These are phyloP conservation scores for Pagetopsis macropterus DNA, from an alignment of 2,797 vertebrate genomes.

Conservation along the genomic window DNA sequence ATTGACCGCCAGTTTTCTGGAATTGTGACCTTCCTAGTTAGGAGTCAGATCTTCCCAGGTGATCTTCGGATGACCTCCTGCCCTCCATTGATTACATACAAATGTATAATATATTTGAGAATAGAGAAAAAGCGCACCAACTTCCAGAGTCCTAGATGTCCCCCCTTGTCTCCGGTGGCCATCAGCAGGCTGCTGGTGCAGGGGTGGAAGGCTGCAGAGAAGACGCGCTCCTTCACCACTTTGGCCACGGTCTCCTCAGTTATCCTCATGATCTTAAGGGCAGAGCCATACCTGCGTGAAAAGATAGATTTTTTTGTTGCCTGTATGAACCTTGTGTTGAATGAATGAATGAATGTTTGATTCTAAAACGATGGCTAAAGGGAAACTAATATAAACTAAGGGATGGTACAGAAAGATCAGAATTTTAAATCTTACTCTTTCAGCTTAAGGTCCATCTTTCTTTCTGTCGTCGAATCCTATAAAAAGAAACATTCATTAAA, in stretches of 20 bases:
- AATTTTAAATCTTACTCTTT: constrained; percentile 65
- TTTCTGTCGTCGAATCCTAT: constrained; percentile 52
- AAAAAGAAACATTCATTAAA: background rate
- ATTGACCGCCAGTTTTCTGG: too few relatives aligned
- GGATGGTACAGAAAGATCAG: background rate
- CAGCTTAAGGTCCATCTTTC: constrained; percentile 48
- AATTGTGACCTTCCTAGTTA: background rate
- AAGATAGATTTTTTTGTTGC: constrained; percentile 7
- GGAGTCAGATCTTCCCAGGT: background rate
- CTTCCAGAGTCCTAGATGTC: constrained; percentile 90
- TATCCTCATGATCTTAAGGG: constrained; percentile 83
- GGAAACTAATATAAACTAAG: background rate
- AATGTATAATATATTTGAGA: background rate
- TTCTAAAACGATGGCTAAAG: background rate
- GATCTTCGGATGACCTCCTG: background rate
- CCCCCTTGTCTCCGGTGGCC: constrained; percentile 87
- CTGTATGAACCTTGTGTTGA: background rate
- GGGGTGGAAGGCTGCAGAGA: constrained; percentile 89
- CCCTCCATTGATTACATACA: constrained; percentile 6
- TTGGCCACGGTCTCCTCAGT: constrained; percentile 78
- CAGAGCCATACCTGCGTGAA: constrained; percentile 81
- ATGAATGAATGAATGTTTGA: background rate
- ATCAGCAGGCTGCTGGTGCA: constrained; percentile 83
- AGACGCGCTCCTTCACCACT: constrained; percentile 83
- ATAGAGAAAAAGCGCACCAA: constrained; percentile 76